Percentiles rank a stretch among this genome's conserved stretches.
These are phyloP conservation scores for Dromas ardeola DNA, from an alignment of 2,113 vertebrate species.

Conservation along the genomic window DNA sequence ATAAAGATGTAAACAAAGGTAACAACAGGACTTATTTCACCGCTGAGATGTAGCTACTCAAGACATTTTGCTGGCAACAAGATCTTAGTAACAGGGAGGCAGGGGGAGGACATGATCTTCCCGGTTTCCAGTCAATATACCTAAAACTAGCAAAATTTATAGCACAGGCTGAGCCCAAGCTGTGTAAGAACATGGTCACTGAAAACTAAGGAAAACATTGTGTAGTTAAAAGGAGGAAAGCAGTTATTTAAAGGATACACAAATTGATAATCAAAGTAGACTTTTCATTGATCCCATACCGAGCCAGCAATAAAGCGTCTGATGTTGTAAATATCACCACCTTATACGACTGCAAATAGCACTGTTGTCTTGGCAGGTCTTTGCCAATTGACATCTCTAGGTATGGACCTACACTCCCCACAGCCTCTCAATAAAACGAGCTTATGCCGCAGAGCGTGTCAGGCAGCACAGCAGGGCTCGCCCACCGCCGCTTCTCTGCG, in stretches of 20 bases:
- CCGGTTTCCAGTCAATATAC: neutral
- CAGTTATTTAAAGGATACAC: neutral
- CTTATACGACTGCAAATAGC: neutral
- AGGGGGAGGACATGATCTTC: neutral
- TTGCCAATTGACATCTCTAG: neutral
- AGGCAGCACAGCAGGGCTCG: neutral
- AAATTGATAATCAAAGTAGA: neutral
- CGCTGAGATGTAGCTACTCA: neutral
- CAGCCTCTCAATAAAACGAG: neutral
- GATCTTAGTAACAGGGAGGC: accelerated
- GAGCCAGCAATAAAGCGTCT: neutral
- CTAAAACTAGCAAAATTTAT: neutral
- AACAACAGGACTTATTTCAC: neutral
- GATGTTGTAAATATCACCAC: neutral
- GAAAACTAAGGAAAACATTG: neutral
- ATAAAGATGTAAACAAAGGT: neutral
- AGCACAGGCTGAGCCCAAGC: neutral
- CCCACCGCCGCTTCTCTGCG: accelerated
- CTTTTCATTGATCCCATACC: neutral
- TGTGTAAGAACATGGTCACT: neutral
- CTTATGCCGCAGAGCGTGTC: accelerated
- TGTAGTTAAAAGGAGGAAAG: neutral
- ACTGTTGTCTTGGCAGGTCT: neutral
- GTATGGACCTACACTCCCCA: neutral
- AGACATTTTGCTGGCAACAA: neutral